Base-by-base conservation (phyloP, 2,113 vertebrate genomes). In the Garra rufa region DNA sequence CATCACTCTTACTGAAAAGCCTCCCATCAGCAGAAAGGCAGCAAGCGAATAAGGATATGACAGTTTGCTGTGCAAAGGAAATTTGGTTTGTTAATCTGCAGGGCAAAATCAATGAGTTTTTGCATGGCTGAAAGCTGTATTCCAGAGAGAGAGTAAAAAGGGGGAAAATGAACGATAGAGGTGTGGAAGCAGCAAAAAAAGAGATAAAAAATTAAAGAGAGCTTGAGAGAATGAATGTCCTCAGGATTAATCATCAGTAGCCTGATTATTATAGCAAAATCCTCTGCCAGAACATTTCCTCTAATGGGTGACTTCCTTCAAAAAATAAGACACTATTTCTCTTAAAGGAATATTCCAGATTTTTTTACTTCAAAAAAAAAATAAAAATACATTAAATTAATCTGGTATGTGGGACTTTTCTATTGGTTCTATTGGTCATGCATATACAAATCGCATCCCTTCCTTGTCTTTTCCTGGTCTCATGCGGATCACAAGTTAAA, bases 91-190 rank as follows among this genome's bases (percentile, higher is more conserved):
- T 59, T 85, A 83, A 85, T 88, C 79, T 84, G 28, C 30, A 70
- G 81, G 38, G 44, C 71, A 48, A 73, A 87, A 87, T 90, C 86
- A 61, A 84, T 87, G 67, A 81, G 50, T 52, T 80, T 83, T 80
- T 50, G 81, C 74, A 74, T 81, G 57, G 41, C 50, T 78, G 71
- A 85, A 70, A 83, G 69, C 84, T 85, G 78, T 65, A 74, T 74
- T 74, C 69, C 55, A 44, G 21, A 71, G 70, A 73, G 63, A 69
- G 57, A 59, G 52, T 46, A 13, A 5, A 26, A 17, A 26, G 9
- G 52, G 13, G 19, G 11, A 2, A 55, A 41, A 57, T 28, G 43
- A 46, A 10, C 17, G 43, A 78, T 11, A 34, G 43, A 67, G 57
- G 24, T 21, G 15, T 65, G 43, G 59, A 65, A 19, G 41, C 3